Evolutionary conservation across 2,888 invertebrate species (phyloP).

Genomic region (Cheilosia variabilis): DNA sequence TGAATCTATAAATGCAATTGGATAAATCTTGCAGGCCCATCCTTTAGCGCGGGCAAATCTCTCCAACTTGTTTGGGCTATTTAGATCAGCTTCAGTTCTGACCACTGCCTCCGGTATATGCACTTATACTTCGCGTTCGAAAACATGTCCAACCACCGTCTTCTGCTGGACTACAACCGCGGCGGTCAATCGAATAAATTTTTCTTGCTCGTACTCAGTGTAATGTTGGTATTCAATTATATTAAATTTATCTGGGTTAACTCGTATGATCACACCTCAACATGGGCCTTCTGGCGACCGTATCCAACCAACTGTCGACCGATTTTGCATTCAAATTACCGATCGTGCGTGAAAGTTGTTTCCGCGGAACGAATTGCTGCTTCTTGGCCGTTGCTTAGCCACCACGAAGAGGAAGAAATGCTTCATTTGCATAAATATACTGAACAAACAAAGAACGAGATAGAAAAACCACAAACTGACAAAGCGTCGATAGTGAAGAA

Average conservation of each 20-base stretch:
- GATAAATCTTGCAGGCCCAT: background rate
- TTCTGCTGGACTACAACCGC: background rate
- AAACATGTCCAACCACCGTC: background rate
- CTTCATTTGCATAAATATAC: slow-evolving; percentile 44
- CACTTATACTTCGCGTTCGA: slow-evolving; percentile 4
- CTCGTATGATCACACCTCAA: slow-evolving; percentile 50
- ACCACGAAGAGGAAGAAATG: slow-evolving; percentile 32
- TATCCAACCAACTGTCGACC: slow-evolving; percentile 29
- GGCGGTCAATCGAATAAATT: background rate
- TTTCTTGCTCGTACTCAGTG: background rate
- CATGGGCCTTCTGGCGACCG: slow-evolving; percentile 7
- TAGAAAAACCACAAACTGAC: slow-evolving; percentile 4
- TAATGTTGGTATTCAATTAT: slow-evolving; percentile 29
- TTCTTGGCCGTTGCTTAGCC: slow-evolving; percentile 9
- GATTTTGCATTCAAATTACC: slow-evolving; percentile 62
- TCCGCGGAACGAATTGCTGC: slow-evolving; percentile 27
- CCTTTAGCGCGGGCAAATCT: slow-evolving; percentile 7
- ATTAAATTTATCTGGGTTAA: slow-evolving; percentile 63
- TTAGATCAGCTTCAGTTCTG: slow-evolving; percentile 28
- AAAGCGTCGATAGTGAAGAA: slow-evolving; percentile 17
- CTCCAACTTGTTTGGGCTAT: slow-evolving; percentile 34
- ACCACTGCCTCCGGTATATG: slow-evolving; percentile 17
- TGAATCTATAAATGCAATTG: background rate
- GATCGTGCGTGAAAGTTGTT: slow-evolving; percentile 74
- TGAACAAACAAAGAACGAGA: slow-evolving; percentile 16